Percentiles rank a stretch among this genome's conserved stretches.
Conservation (phyloP, 2,113 vertebrate genomes). For the Sinocyclocheilus rhinocerous region DNA sequence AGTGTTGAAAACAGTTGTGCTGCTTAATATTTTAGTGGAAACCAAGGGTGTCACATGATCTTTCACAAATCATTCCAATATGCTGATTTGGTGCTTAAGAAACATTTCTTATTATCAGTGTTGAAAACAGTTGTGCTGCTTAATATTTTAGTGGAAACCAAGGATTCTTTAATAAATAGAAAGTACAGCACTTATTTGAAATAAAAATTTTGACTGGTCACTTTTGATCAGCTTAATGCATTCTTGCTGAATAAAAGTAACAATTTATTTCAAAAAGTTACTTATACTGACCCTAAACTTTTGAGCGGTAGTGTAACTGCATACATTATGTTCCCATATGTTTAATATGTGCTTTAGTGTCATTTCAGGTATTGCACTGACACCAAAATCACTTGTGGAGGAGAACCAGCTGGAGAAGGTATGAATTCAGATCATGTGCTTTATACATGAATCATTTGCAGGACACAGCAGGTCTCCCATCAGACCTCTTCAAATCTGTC, state of each 20-base stretch:
- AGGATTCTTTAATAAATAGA: background rate
- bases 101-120: background rate
- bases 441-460: background rate
- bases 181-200: background rate
- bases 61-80: background rate
- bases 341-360: background rate
- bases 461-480: background rate
- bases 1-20: too few relatives aligned
- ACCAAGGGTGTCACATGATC: too few relatives aligned
- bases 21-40: background rate
- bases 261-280: background rate
- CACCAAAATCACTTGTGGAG: background rate
- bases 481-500: background rate
- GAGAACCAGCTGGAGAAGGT: conserved; percentile 6
- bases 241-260: background rate
- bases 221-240: background rate
- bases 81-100: background rate
- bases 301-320: background rate
- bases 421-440: background rate
- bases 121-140: background rate
- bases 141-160: background rate
- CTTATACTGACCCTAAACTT: background rate
- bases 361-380: background rate
- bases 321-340: background rate
- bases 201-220: background rate